Base-by-base conservation (phyloP, 64 coral and sea anemone species). In the Stichodactyla mertensii region DNA sequence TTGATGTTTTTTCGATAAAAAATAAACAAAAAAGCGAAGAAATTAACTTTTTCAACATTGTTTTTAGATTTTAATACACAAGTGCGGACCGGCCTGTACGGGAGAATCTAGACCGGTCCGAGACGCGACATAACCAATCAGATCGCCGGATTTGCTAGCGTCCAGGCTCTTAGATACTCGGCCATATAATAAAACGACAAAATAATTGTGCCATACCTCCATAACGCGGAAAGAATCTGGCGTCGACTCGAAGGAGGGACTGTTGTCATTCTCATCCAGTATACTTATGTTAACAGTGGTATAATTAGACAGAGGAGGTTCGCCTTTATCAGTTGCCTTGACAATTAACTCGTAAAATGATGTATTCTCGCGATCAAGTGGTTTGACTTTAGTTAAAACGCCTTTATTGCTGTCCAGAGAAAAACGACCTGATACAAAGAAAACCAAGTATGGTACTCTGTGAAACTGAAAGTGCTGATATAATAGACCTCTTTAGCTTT, bases 211-310 rank as follows among this genome's bases (percentile, higher is more conserved):
- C 14, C 36, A 53, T 52, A 80, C 31, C 36, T 52, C 51, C 16
- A 14, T 53, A 18, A 80, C 78, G 54, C 78, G 78, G 52, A 53
- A 80, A 20, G 85, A 31, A 19, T 90, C 55, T 27, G 71, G 31
- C 26, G 74, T 88, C n/a, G 88, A 71, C 26, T 92, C 84, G 55
- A 99, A 90, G n/a, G 77, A 54, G 22, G 97, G 97, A 56, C 28
- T 77, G 10, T 99, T 81, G 57, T 99, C 97, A 88, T 99, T 99
- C 26, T 26, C 82, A 71, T 99, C 97, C 5, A 79, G 23, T 11
- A 99, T 64, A 1, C 52, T 77, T 22, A 99, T 83, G 20, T 70
- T 54, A 20, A 99, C 61, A 14, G 90, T 95, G 22, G 88, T 83
- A 64, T 88, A 90, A 27, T 82, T 92, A 7, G 85, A 86, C 28